These are phyloP conservation scores for Macrosteles quadrilineatus DNA, from an alignment of 1,140 invertebrate species.

Conservation along the genomic window DNA sequence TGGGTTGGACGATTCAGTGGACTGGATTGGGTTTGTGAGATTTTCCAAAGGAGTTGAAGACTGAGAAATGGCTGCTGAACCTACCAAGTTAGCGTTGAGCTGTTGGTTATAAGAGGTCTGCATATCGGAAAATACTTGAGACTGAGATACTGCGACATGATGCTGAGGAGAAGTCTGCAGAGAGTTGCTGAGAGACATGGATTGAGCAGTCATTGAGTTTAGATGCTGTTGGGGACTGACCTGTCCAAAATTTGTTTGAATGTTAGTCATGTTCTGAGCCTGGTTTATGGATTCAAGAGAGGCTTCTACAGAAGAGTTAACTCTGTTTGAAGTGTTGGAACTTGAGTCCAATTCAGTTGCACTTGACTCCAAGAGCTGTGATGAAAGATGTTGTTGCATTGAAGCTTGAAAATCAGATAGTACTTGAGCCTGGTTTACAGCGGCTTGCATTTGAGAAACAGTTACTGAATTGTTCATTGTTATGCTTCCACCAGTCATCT, in stretches of 20 bases:
- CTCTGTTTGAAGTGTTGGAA: no score
- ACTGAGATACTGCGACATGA: neutral
- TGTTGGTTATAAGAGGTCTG: neutral
- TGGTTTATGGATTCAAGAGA: neutral
- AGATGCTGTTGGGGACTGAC: neutral
- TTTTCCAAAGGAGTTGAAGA: neutral
- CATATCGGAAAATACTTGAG: neutral
- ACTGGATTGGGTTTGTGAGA: neutral
- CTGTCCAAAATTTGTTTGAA: neutral
- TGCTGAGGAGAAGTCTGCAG: neutral
- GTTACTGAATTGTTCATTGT: neutral
- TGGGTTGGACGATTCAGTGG: neutral
- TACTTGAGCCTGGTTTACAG: neutral
- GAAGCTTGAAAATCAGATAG: neutral
- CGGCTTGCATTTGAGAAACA: neutral
- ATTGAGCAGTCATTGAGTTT: neutral
- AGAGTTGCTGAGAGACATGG: neutral
- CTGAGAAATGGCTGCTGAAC: neutral
- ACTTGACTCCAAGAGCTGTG: neutral
- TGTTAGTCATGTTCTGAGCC: neutral
- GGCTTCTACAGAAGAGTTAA: neutral
- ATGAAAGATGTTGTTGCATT: neutral
- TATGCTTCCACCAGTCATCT: neutral
- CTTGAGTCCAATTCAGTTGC: no score
- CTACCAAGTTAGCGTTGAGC: neutral